These are phyloP conservation scores for Brachypalpus laphriformis DNA, from an alignment of 2,888 invertebrate genomes.

Conservation along the genomic window DNA sequence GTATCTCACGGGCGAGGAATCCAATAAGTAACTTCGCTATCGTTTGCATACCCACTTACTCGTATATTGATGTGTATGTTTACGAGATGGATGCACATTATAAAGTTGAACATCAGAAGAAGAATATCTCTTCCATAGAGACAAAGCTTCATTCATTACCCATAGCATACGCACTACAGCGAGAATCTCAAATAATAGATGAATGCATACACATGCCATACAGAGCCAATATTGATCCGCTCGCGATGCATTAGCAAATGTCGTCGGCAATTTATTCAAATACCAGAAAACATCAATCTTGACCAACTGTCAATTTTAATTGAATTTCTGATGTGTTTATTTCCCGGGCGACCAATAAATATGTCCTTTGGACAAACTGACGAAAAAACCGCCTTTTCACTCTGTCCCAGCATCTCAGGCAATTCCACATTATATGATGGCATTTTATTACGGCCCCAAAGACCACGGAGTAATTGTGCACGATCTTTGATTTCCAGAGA, in stretches of 20 bases:
- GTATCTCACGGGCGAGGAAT: too few relatives aligned
- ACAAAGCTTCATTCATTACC: neutral
- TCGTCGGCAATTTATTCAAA: conserved; percentile 69
- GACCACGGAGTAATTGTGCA: conserved; percentile 73
- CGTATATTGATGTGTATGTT: neutral
- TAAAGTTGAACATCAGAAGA: neutral
- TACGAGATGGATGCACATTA: too few relatives aligned
- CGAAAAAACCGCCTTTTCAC: conserved; percentile 68
- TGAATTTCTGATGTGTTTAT: conserved; percentile 76
- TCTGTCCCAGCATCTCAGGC: conserved; percentile 23
- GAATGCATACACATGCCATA: conserved; percentile 15
- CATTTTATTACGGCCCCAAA: conserved; percentile 67
- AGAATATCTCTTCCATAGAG: neutral
- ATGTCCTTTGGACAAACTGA: conserved; percentile 69
- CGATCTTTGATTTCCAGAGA: conserved; percentile 74
- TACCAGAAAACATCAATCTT: conserved; percentile 71
- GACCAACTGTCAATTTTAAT: conserved; percentile 75
- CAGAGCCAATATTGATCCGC: conserved; percentile 47
- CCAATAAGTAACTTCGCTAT: too few relatives aligned
- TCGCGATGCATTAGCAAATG: conserved; percentile 60
- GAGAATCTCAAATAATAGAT: neutral
- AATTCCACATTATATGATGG: conserved; percentile 53
- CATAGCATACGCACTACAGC: conserved; percentile 11
- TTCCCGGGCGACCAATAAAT: conserved; percentile 71
- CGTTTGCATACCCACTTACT: too few relatives aligned